Conservation (phyloP, 2,888 invertebrate species). For the Drosophila engyochracea region DNA sequence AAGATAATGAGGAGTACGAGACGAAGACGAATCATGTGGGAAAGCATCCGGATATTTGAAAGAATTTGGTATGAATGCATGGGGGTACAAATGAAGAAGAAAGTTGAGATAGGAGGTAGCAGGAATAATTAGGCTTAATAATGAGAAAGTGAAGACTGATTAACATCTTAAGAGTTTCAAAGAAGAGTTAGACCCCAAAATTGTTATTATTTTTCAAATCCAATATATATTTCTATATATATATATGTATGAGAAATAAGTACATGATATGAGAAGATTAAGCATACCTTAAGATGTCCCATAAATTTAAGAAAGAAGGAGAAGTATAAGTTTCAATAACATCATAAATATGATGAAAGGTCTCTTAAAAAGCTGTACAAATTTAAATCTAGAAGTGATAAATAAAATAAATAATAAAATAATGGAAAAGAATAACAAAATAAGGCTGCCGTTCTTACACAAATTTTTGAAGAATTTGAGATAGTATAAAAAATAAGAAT, state of each 20-base stretch:
- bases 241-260: not conserved
- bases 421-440: not conserved
- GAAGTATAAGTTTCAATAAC: not conserved
- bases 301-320: not conserved
- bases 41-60: not conserved
- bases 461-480: not conserved
- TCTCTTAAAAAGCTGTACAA: not conserved
- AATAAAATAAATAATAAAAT: not conserved
- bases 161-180: not conserved
- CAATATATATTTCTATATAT: no score
- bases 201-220: not conserved
- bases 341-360: not conserved
- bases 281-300: not conserved
- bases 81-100: no score
- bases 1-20: constrained; percentile 3
- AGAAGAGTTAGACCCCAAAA: not conserved
- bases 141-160: not conserved
- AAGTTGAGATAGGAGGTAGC: not conserved
- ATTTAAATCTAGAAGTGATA: not conserved
- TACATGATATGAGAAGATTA: not conserved
- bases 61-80: not conserved
- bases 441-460: not conserved
- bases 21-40: not conserved
- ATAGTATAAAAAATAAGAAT: not conserved
- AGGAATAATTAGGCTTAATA: not conserved